These are phyloP conservation scores for Nasonovia ribisnigri DNA, from an alignment of 2,888 invertebrate species.

Conservation along the genomic window DNA sequence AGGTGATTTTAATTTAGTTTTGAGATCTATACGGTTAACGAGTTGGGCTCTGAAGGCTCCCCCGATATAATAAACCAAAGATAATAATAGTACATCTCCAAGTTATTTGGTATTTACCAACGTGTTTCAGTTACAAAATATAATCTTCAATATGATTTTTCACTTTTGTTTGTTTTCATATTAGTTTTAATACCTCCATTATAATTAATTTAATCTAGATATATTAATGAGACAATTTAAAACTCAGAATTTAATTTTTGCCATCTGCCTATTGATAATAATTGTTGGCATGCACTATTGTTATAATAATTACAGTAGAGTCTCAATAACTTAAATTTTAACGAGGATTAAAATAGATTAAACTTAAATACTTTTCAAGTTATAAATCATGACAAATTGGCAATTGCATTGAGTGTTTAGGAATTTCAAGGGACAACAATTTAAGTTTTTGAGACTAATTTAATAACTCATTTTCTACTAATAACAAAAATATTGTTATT, in stretches of 20 bases:
- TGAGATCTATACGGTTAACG: too few relatives aligned
- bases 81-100: background rate
- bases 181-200: background rate
- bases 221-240: background rate
- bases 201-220: background rate
- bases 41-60: too few relatives aligned
- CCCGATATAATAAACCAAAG: too few relatives aligned
- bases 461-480: background rate
- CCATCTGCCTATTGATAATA: background rate
- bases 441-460: background rate
- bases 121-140: background rate
- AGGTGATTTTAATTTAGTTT: too few relatives aligned
- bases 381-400: background rate
- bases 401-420: background rate
- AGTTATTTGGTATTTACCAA: background rate
- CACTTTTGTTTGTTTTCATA: background rate
- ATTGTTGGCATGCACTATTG: background rate
- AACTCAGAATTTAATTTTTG: background rate
- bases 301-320: background rate
- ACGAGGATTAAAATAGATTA: background rate
- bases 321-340: background rate
- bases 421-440: background rate
- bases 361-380: background rate
- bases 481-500: too few relatives aligned
- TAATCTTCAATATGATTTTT: background rate